phyloP scores from a whole-genome alignment of 2,113 vertebrate genomes.

The Atherinomorus stipes region DNA sequence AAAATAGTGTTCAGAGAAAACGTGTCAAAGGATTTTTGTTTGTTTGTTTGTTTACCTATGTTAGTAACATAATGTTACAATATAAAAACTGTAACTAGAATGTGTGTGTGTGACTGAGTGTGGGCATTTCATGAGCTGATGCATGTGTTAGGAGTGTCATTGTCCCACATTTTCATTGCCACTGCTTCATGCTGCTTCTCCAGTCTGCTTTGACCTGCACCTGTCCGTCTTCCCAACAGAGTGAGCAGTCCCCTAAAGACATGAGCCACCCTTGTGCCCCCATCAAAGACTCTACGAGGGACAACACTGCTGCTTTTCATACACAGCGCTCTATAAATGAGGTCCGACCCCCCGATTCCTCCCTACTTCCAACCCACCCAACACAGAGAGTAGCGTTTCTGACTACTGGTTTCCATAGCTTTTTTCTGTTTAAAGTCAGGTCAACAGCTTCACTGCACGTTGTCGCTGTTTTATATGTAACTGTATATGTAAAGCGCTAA shows the following conservation, averaged over 20 bases:
- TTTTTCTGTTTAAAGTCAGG: slow-evolving; percentile 49
- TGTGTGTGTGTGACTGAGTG: neutral
- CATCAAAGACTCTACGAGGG: slow-evolving; percentile 87
- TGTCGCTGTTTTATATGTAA: slow-evolving; percentile 71
- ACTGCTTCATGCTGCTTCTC: slow-evolving; percentile 60
- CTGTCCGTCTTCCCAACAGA: slow-evolving; percentile 85
- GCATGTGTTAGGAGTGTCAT: slow-evolving; percentile 41
- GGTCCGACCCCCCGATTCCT: slow-evolving; percentile 74
- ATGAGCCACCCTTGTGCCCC: slow-evolving; percentile 85
- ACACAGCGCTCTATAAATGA: slow-evolving; percentile 87
- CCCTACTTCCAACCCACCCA: slow-evolving; percentile 26
- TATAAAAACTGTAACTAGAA: neutral
- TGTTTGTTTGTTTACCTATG: neutral
- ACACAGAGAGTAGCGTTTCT: slow-evolving; percentile 46
- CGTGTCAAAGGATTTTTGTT: too few species aligned
- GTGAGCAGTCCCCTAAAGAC: slow-evolving; percentile 87
- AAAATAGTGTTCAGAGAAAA: slow-evolving; percentile 3
- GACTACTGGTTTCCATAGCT: slow-evolving; percentile 46
- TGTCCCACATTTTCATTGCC: slow-evolving; percentile 64
- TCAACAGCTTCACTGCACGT: slow-evolving; percentile 64
- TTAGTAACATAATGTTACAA: slow-evolving; percentile 4
- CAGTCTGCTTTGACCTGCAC: slow-evolving; percentile 77
- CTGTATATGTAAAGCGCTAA: slow-evolving; percentile 49
- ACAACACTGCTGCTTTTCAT: slow-evolving; percentile 86
- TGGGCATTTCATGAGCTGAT: slow-evolving; percentile 1